Percentiles rank a stretch among this genome's conserved stretches.
Conservation (phyloP, 2,113 vertebrate species). For the Eurystomus gularis region DNA sequence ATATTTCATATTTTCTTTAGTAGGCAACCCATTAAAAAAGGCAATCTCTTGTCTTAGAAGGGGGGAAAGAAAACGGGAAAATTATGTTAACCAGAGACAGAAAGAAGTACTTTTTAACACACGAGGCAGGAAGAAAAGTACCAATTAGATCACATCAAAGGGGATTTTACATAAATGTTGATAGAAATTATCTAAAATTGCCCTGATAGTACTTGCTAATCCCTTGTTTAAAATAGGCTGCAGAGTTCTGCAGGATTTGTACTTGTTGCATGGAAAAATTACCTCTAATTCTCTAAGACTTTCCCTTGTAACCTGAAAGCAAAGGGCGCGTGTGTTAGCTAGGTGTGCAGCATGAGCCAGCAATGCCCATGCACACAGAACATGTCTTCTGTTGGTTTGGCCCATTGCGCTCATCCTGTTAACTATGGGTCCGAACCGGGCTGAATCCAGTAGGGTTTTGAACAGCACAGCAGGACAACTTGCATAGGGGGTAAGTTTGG, state of each 20-base stretch:
- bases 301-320: background rate
- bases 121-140: background rate
- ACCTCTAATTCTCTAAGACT: background rate
- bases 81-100: background rate
- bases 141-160: background rate
- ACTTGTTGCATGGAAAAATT: background rate
- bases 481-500: fast-evolving
- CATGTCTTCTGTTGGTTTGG: background rate
- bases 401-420: background rate
- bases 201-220: background rate
- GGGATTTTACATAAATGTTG: background rate
- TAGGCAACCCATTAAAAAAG: background rate
- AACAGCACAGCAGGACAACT: background rate
- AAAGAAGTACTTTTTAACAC: background rate
- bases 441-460: background rate
- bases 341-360: fast-evolving
- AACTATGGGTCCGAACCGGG: fast-evolving
- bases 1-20: background rate
- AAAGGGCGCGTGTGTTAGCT: background rate
- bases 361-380: background rate
- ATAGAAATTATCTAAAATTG: background rate
- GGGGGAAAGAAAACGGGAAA: background rate
- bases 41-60: background rate
- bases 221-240: background rate
- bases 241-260: background rate